Evolutionary conservation across 2,113 vertebrate species (phyloP).

Genomic region (Malurus cyaneus): DNA sequence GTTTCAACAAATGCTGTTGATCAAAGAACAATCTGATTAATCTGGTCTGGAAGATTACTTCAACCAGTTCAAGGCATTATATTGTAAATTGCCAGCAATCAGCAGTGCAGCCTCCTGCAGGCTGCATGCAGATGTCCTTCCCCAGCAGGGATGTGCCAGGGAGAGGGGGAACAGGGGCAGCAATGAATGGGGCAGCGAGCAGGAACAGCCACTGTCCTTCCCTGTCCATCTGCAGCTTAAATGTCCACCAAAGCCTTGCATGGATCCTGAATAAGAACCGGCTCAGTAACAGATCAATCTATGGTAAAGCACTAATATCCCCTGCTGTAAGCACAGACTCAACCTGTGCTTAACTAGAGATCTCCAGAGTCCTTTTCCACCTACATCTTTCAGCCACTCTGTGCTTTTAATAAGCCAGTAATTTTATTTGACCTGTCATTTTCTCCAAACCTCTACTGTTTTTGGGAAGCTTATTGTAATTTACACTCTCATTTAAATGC

Average conservation of each 20-base stretch:
- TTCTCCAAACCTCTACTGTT: constrained; percentile 29
- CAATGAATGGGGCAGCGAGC: accelerated
- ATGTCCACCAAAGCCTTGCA: background rate
- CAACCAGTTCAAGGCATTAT: background rate
- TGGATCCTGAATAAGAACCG: background rate
- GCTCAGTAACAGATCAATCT: background rate
- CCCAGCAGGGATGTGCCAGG: background rate
- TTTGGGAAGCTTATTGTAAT: constrained; percentile 25
- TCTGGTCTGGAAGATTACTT: constrained; percentile 16
- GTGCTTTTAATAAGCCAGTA: constrained; percentile 43
- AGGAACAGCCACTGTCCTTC: background rate
- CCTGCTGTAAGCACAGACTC: background rate
- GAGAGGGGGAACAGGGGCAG: background rate
- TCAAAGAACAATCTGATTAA: constrained; percentile 46
- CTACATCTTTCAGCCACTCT: constrained; percentile 16
- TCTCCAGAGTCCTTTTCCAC: constrained; percentile 37
- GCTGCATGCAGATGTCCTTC: background rate
- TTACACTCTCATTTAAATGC: constrained; percentile 35
- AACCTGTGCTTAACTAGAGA: constrained; percentile 8
- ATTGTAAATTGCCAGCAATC: background rate
- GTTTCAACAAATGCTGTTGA: constrained; percentile 28
- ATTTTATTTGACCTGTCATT: constrained; percentile 53
- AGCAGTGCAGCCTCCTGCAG: background rate
- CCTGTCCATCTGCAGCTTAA: background rate
- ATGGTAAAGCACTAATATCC: background rate